Base-by-base conservation (phyloP, 2,888 invertebrate species). In the Pseudococcus jackbeardsleyi region DNA sequence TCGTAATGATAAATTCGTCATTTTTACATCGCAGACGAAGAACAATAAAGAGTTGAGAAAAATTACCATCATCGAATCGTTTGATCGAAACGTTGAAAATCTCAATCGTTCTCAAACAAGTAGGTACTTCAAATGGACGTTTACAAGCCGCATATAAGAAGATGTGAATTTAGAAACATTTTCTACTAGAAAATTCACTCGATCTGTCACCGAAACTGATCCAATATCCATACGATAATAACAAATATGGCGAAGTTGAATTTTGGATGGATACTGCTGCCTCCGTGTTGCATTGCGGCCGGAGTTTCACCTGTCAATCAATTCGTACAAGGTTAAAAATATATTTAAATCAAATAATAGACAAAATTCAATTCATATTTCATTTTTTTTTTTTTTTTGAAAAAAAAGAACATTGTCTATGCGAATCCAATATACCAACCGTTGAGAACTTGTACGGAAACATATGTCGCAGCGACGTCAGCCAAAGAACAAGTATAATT, bases 401-500 rank as follows among this genome's bases (percentile, higher is more conserved):
- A 33, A 33, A n/a, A 33, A 72, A 72, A 72, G 33, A 72, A 72
- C 33, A 72, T 33, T 0, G 26, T 33, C 26, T 12, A 26, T 6
- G 92, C 89, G 26, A 33, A 33, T 3, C 26, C 26, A 33, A 33
- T 92, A 91, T 88, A 91, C 92, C 92, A 92, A 96, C 96, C 96
- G 93, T 95, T 95, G 86, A 96, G 93, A 87, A 96, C 95, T 91
- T 96, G 96, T 87, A 96, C 95, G 88, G 94, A 93, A 82, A 96
- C 95, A 33, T 94, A 95, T 89, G 93, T 92, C 72, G 94, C 94
- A 26, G 95, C 94, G 89, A 95, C 94, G 90, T 95, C 95, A 86
- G 94, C 94, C 89, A 96, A 92, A 54, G 95, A 93, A 91, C 96
- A 96, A 88, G 95, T 95, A 91, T 96, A 96, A 92, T 96, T 96